phyloP scores from a whole-genome alignment of 2,888 invertebrate species.

The Apeira syringaria region DNA sequence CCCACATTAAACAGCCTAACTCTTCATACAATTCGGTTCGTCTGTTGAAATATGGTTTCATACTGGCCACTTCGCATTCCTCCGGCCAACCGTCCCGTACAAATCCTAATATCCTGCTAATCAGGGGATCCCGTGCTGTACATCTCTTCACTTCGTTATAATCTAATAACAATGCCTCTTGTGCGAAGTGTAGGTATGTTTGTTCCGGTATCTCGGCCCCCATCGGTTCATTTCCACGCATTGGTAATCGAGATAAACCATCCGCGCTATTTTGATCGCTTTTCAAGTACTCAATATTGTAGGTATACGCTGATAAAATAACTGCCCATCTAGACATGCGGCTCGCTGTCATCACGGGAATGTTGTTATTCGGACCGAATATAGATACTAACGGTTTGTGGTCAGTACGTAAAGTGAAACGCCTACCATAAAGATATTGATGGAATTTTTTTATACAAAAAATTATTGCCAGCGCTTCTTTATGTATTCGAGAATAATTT shows the following conservation, averaged over 20 bases:
- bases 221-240: background rate
- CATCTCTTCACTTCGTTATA: conserved; percentile 12
- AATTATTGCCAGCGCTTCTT: background rate
- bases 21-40: conserved; percentile 27
- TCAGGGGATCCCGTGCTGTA: conserved; percentile 16
- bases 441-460: no score
- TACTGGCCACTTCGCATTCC: conserved; percentile 2
- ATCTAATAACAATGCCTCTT: conserved; percentile 19
- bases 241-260: conserved; percentile 20
- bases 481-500: conserved; percentile 26
- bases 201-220: conserved; percentile 17
- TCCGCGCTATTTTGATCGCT: conserved; percentile 23
- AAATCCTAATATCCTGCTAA: conserved; percentile 22
- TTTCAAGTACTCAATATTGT: conserved; percentile 23
- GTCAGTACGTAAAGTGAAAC: conserved; percentile 28
- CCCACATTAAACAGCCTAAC: conserved; percentile 26
- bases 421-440: conserved; percentile 19
- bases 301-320: conserved; percentile 24
- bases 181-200: conserved; percentile 23
- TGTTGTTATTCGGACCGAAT: conserved; percentile 26
- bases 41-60: conserved; percentile 29
- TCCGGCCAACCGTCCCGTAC: conserved; percentile 29
- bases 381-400: conserved; percentile 33
- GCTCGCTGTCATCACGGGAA: conserved; percentile 27
- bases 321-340: conserved; percentile 21